Evolutionary conservation across 2,888 invertebrate genomes (phyloP).

Genomic region (Nomada fabriciana): DNA sequence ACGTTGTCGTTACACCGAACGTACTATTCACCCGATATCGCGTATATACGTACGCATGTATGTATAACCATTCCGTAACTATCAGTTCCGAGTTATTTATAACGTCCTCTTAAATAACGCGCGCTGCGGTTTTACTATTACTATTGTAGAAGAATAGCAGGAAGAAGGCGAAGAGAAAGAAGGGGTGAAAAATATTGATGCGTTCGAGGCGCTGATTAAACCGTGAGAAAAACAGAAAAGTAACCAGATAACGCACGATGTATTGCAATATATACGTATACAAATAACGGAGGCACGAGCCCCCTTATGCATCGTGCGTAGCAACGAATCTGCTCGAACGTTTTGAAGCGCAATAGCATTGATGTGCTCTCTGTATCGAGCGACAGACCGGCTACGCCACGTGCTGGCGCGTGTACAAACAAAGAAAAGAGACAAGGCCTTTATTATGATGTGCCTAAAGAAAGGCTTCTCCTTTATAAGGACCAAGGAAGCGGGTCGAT

Average conservation of each 20-base stretch:
- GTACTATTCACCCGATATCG: conserved; percentile 37
- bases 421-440: conserved; percentile 69
- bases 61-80: conserved; percentile 44
- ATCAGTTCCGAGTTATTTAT: conserved; percentile 59
- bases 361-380: conserved; percentile 54
- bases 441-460: conserved; percentile 63
- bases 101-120: conserved; percentile 57
- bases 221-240: neutral
- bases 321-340: conserved; percentile 21
- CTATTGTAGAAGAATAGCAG: neutral
- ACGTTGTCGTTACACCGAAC: neutral
- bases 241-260: conserved; percentile 26
- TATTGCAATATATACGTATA: neutral
- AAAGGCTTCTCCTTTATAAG: conserved; percentile 60
- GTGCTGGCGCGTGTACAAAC: conserved; percentile 72
- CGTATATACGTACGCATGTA: conserved; percentile 21
- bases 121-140: neutral
- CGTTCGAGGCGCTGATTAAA: neutral
- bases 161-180: neutral
- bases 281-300: conserved; percentile 18
- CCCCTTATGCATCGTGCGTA: neutral
- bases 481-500: conserved; percentile 46
- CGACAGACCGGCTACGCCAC: conserved; percentile 54
- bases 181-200: neutral
- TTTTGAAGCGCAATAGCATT: conserved; percentile 62